These are phyloP conservation scores for Lordiphosa clarofinis DNA, from an alignment of 1,140 invertebrate species.

Conservation along the genomic window DNA sequence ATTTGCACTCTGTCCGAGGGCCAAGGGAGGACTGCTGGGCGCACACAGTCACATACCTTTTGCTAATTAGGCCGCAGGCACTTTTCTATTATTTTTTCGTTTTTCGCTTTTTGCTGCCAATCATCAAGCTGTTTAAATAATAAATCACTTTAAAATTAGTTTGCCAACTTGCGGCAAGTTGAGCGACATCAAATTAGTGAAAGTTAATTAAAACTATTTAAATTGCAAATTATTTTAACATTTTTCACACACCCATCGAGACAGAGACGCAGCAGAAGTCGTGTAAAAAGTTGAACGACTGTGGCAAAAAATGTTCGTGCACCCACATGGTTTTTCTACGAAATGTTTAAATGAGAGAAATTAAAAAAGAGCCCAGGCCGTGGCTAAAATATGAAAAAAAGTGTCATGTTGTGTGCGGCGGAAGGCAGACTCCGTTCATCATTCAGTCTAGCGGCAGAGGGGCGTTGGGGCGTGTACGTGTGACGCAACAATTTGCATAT, in stretches of 20 bases:
- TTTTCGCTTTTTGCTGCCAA: slow-evolving; percentile 41
- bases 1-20: slow-evolving; percentile 30
- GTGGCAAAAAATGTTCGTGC: slow-evolving; percentile 13
- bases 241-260: slow-evolving; percentile 40
- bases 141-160: slow-evolving; percentile 78
- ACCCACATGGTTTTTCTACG: slow-evolving; percentile 42
- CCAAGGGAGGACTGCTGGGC: slow-evolving; percentile 4
- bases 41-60: slow-evolving; percentile 22
- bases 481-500: slow-evolving; percentile 75
- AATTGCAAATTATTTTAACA: slow-evolving; percentile 76
- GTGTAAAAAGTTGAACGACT: slow-evolving; percentile 48
- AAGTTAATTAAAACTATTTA: slow-evolving; percentile 78
- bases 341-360: slow-evolving; percentile 67
- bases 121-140: slow-evolving; percentile 74
- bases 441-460: slow-evolving; percentile 1
- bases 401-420: slow-evolving; percentile 59
- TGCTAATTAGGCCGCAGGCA: slow-evolving; percentile 57
- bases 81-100: slow-evolving; percentile 8
- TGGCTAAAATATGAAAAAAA: slow-evolving; percentile 17
- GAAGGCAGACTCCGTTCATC: slow-evolving; percentile 17
- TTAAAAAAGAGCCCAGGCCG: slow-evolving; percentile 42
- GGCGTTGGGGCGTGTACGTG: slow-evolving; percentile 59
- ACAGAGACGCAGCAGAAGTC: slow-evolving; percentile 16
- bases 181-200: slow-evolving; percentile 72
- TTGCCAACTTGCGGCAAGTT: slow-evolving; percentile 69